Evolutionary conservation across 2,113 vertebrate species (phyloP).

Genomic region (Vulpes ferrilata): DNA sequence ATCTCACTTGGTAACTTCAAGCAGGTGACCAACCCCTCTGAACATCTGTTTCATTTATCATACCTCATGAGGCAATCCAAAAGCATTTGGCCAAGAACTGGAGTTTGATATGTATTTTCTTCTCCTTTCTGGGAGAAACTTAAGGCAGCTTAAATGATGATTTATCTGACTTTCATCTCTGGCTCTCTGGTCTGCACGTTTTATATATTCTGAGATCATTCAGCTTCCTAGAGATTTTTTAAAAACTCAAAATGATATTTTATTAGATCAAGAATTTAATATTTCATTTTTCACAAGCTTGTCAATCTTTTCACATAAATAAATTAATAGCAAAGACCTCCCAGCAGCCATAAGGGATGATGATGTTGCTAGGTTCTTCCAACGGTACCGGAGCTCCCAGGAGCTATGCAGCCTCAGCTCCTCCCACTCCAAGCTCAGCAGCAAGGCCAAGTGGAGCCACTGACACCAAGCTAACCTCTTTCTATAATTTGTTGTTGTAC

Average conservation of each 20-base stretch:
- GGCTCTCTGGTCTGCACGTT: fast-evolving
- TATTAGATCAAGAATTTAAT: not conserved
- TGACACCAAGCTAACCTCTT: slow-evolving; percentile 43
- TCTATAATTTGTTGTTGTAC: not conserved
- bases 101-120: fast-evolving
- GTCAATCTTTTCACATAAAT: not conserved
- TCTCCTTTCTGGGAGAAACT: not conserved
- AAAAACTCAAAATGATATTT: not conserved
- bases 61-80: not conserved
- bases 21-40: not conserved
- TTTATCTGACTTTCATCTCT: not conserved
- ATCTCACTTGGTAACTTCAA: not conserved
- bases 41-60: not conserved
- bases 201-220: not conserved
- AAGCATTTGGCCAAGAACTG: not conserved
- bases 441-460: not conserved
- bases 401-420: not conserved
- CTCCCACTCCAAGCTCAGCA: not conserved
- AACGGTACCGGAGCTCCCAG: not conserved
- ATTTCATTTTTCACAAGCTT: not conserved
- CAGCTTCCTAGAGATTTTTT: not conserved
- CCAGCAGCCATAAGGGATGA: not conserved
- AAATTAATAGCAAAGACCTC: not conserved
- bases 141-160: no score
- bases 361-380: not conserved